Base-by-base conservation (phyloP, 2,797 vertebrate genomes). In the Danio albolineatus region DNA sequence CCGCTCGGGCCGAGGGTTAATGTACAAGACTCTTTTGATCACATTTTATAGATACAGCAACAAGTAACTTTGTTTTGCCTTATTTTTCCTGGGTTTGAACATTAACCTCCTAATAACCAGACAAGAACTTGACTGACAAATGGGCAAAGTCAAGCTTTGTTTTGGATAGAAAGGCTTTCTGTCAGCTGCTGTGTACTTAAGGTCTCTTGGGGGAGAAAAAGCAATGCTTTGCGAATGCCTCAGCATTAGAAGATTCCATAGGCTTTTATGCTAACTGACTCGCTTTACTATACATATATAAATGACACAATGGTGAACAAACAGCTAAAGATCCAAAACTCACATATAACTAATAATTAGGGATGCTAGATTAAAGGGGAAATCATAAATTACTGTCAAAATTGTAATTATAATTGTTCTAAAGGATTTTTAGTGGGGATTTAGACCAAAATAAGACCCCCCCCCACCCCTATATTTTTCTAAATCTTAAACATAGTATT, bases 61-160 rank as follows among this genome's bases (percentile, higher is more conserved):
- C 66, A 82, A 82, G 57, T 70, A 62, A 78, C 66, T 46, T 78
- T 78, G 66, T 71, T 78, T 71, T 78, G 57, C 67, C 67, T 83
- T 54, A 73, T 83, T 83, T 86, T 85, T 76, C 65, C 67, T 8
- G 38, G 83, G 85, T 65, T 89, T 89, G 88, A 88, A 88, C 84
- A 89, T 89, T 87, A 88, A 89, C 87, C 75, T 84, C 65, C 57
- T 70, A 79, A 83, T 85, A 86, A 74, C 83, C 64, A 60, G 82
- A 46, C 61, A 56, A 87, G 74, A 85, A 76, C 80, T 78, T 81
- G 79, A 84, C 83, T 54, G 74, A 83, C 75, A 13, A 73, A 88
- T 85, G 85, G 85, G 82, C 86, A 88, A 89, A 89, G 86, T 88
- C 84, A 85, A 89, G 81, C 49, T 77, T 81, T 85, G 85, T 86